Base-by-base conservation (phyloP, 2,797 vertebrate species). In the Cheracebus regulus region DNA sequence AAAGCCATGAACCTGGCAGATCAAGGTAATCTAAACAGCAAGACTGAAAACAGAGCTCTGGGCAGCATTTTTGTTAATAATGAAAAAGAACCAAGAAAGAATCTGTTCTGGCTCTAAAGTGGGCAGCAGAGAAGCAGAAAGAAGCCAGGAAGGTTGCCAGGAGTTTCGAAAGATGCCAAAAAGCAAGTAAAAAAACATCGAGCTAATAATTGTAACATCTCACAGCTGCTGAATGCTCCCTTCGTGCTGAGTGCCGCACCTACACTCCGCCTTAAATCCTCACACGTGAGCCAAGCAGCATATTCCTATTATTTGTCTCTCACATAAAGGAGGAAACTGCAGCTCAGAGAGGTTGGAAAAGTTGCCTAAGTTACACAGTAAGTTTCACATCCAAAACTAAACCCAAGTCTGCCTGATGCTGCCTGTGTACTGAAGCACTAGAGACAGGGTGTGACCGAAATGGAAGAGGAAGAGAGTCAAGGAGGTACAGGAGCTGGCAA, bases 151-250 rank as follows among this genome's bases (percentile, higher is more conserved):
- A 92, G 50, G 57, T 86, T 81, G 95, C 67, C 85, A 70, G n/a
- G 7, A 36, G 48, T 86, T 89, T 92, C 67, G 17, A 85, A 89
- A 81, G 82, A 48, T 86, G 92, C 85, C 76, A 89, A 83, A 90
- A 89, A 12, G 3, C 44, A 78, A 73, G 80, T 57, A 61, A 64
- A 58, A 82, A 95, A 17, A 64, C 15, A 33, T 33, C 61, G n/a
- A 81, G 50, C 36, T 64, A 73, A 79, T 73, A 41, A 87, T 58
- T 48, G 5, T 90, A 82, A 93, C 52, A 64, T 28, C 50, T 48
- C 58, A 64, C 75, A 89, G 44, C 88, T 83, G 88, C 1, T 14
- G 50, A n/a, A 33, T 41, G 17, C 33, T 46, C 75, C 20, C 17
- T 91, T 22, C 41, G 28, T 19, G 72, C 83, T 10, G 30, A 93